Conservation (phyloP, 2,888 invertebrate genomes). For the Electrophaes corylata region DNA sequence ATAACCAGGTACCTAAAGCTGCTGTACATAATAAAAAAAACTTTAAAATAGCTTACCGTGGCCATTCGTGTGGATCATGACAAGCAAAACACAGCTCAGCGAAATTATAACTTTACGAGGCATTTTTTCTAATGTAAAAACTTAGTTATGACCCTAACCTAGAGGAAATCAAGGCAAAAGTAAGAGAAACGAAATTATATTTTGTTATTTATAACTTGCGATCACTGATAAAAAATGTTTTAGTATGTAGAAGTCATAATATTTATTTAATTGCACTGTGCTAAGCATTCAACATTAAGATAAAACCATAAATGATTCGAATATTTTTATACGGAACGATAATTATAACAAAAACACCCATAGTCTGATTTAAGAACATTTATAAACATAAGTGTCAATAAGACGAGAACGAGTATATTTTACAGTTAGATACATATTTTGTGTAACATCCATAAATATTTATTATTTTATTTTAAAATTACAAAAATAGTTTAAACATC, state of each 20-base stretch:
- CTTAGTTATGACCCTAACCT: neutral
- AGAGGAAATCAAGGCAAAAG: neutral
- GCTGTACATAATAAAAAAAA: too few species aligned
- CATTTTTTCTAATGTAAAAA: neutral
- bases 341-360: too few species aligned
- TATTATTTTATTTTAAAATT: too few species aligned
- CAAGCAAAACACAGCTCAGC: constrained; percentile 9
- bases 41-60: constrained; percentile 10
- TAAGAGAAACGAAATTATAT: neutral
- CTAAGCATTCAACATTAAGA: constrained; percentile 2
- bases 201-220: constrained; percentile 5
- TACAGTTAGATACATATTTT: too few species aligned
- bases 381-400: too few species aligned
- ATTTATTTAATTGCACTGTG: constrained; percentile 1
- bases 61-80: constrained; percentile 12
- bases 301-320: constrained; percentile 14
- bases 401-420: too few species aligned
- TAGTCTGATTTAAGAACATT: too few species aligned
- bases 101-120: neutral
- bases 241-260: constrained; percentile 1
- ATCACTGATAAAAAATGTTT: constrained; percentile 8
- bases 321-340: neutral
- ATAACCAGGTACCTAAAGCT: too few species aligned
- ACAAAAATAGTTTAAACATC: too few species aligned
- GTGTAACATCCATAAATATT: too few species aligned